Base-by-base conservation (phyloP, 2,113 vertebrate species). In the Aegotheles bennettii region DNA sequence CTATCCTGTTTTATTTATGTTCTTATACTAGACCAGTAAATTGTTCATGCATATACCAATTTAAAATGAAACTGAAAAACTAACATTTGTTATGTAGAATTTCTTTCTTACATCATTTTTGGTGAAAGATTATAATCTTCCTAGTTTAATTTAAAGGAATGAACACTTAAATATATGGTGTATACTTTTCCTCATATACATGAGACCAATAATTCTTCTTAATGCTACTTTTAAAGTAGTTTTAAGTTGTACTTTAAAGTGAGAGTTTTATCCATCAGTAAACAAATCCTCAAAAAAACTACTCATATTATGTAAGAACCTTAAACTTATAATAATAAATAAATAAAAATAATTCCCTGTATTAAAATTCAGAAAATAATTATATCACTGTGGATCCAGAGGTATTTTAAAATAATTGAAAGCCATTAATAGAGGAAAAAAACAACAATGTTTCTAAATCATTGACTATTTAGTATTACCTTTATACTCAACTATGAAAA, bases 371-470 rank as follows among this genome's bases (percentile, higher is more conserved):
- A 67, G 36, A 69, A 82, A 69, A 69, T 20, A 38, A 53, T 35
- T 48, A 13, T 28, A 16, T 57, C 5, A 9, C 8, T 63, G 20
- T 78, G 11, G 31, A 53, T 77, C 4, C 24, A 81, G 24, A 61
- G 4, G 19, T 47, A 59, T 78, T 85, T 88, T 26, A 31, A 78
- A 75, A 53, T 38, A 67, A 56, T 42, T 70, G 33, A 28, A 9
- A 51, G 15, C 59, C 26, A 57, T 43, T 54, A 54, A 50, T 9
- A 57, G 14, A 78, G 13, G 16, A 80, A 45, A 35, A 79, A 69
- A 70, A 67, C n/a, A 2, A 35, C 43, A 82, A 53, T 25, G 25
- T 47, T 88, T 93, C 94, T 90, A 93, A 96, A 95, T 16, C 14
- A 91, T 74, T 76, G 1, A 2, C 15, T 50, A 17, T 40, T 76